A percentile compares a stretch with the other conserved stretches of the same genome.
phyloP scores from a whole-genome alignment of 2,888 invertebrate genomes.

The Temnothorax rugatulus region DNA sequence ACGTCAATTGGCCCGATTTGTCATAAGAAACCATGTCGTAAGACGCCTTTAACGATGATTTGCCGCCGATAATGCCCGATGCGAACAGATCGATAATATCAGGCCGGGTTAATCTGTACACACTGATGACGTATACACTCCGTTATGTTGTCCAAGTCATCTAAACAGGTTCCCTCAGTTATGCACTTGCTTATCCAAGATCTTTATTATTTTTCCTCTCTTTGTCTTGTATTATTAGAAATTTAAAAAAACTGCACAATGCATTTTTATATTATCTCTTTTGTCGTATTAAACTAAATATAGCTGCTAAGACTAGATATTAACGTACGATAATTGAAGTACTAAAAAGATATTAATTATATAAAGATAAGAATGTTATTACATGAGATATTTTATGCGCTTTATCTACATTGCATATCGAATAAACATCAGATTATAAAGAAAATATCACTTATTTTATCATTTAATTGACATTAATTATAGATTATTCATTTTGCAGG shows the following conservation, averaged over 20 bases:
- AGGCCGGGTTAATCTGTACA: constrained; percentile 21
- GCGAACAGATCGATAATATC: constrained; percentile 33
- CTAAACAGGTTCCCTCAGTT: constrained; percentile 9
- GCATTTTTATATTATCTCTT: neutral
- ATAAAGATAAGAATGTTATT: neutral
- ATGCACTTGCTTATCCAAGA: neutral
- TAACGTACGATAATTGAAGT: neutral
- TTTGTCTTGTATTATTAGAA: neutral
- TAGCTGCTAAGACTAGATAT: neutral
- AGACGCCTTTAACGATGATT: constrained; percentile 19
- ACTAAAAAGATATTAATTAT: neutral
- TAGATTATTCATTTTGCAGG: neutral
- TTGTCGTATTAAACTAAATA: neutral
- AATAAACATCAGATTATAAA: neutral
- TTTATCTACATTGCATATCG: neutral
- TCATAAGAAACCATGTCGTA: constrained; percentile 14
- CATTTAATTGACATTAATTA: neutral
- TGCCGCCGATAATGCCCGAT: constrained; percentile 29
- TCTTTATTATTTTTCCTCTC: neutral
- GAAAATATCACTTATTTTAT: neutral
- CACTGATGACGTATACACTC: constrained; percentile 24
- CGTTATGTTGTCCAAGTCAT: constrained; percentile 22
- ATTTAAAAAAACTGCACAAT: neutral
- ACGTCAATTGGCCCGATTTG: constrained; percentile 27
- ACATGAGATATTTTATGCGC: neutral